These are phyloP conservation scores for Drosophila ezoana DNA, from an alignment of 2,888 invertebrate genomes.

Conservation along the genomic window DNA sequence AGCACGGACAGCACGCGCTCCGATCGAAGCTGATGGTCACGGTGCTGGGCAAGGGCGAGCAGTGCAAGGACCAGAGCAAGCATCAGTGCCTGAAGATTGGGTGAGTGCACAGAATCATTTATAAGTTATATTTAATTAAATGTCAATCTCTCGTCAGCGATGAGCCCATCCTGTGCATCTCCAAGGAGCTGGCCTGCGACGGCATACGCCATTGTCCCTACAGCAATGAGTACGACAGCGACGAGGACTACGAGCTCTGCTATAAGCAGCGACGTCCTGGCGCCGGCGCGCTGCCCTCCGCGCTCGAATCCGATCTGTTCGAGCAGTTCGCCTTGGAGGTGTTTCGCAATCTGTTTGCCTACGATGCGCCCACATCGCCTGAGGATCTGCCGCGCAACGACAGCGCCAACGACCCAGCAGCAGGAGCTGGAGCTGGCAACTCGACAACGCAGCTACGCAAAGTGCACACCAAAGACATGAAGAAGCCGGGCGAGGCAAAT, in stretches of 20 bases:
- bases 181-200: slow-evolving; percentile 88
- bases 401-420: slow-evolving; percentile 15
- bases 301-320: slow-evolving; percentile 81
- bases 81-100: slow-evolving; percentile 84
- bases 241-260: slow-evolving; percentile 84
- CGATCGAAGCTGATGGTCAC: slow-evolving; percentile 84
- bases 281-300: slow-evolving; percentile 72
- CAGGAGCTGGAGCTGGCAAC: slow-evolving; percentile 16
- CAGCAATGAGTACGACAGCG: slow-evolving; percentile 87
- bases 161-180: slow-evolving; percentile 87
- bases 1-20: slow-evolving; percentile 79
- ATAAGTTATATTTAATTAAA: no score
- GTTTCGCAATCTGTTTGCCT: slow-evolving; percentile 83
- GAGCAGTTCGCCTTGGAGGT: slow-evolving; percentile 84
- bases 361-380: slow-evolving; percentile 74
- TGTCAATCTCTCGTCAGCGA: slow-evolving; percentile 50
- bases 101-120: slow-evolving; percentile 56
- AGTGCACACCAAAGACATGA: slow-evolving; percentile 69
- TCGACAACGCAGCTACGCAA: slow-evolving; percentile 75
- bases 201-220: slow-evolving; percentile 89
- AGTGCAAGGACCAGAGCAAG: slow-evolving; percentile 79
- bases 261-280: slow-evolving; percentile 80
- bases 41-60: slow-evolving; percentile 83
- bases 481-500: slow-evolving; percentile 49
- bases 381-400: slow-evolving; percentile 45